Percentiles rank a stretch among this genome's conserved stretches.
phyloP scores from a whole-genome alignment of 2,888 invertebrate genomes.

The Esperia sulphurella region DNA sequence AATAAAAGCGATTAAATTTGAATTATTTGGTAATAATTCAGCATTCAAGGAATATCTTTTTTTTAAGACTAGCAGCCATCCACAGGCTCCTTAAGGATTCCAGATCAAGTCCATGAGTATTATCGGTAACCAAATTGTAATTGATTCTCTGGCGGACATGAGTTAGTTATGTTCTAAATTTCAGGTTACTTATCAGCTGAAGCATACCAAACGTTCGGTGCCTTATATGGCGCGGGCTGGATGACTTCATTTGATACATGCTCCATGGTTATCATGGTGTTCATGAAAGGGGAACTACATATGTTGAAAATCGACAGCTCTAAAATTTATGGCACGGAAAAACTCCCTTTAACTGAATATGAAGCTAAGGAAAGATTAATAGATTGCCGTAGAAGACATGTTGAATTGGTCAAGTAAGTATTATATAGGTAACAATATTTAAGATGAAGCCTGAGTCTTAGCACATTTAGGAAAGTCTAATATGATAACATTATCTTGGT shows the following conservation, averaged over 20 bases:
- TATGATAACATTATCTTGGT: background rate
- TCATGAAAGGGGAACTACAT: slow-evolving; percentile 56
- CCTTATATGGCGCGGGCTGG: slow-evolving; percentile 63
- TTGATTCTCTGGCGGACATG: no score
- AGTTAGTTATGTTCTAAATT: no score
- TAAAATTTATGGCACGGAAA: slow-evolving; percentile 43
- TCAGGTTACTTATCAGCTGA: slow-evolving; percentile 52
- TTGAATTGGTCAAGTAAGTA: slow-evolving; percentile 56
- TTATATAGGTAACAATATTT: no score
- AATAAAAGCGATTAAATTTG: no score
- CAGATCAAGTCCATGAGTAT: no score
- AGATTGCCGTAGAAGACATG: slow-evolving; percentile 50
- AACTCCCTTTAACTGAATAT: slow-evolving; percentile 17
- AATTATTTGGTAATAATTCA: no score
- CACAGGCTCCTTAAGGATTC: no score
- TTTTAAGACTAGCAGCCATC: no score
- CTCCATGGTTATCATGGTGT: slow-evolving; percentile 64
- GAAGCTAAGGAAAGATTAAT: slow-evolving; percentile 34
- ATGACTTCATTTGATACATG: slow-evolving; percentile 65
- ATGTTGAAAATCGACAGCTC: slow-evolving; percentile 46
- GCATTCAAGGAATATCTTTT: no score
- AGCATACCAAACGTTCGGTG: slow-evolving; percentile 48
- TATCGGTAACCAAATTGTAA: no score
- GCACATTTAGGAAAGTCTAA: no score
- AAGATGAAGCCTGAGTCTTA: no score